Evolutionary conservation across 2,797 vertebrate species (phyloP), one percentile per base, ranked within the genome.

Genomic region (Schizothorax lantsangensis): DNA sequence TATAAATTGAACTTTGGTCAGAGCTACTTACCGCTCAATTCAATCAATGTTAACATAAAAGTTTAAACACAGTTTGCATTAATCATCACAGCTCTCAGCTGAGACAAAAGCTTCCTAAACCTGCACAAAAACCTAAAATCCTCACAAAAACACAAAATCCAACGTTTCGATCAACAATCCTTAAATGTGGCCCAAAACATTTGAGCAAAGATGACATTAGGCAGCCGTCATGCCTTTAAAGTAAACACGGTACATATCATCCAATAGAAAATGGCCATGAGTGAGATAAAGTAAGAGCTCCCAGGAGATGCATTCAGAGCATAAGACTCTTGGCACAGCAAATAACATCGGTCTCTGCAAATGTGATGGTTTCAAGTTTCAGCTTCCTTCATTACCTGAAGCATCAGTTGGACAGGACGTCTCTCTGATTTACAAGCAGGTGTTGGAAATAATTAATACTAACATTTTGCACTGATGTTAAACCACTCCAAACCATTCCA

Each of bases 291-390:
- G 59, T 57, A 64, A 26, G 11, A 64, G 59, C 11, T 64, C 59
- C 59, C 23, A 62, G 23, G 1, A 62, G n/a, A 26, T 26, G n/a
- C n/a, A 62, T 62, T 62, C 23, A 62, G n/a, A 62, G n/a, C 23
- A 59, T 6, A n/a, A 59, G n/a, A 59, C 59, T 62, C 3, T 59
- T 62, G 23, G 21, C 23, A 26, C n/a, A 26, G 33, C 79, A 69
- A 62, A 81, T 68, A 81, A 23, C 26, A 64, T 80, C 79, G 38
- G 75, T 79, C 21, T 79, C 17, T 66, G 26, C 4, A 66, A 57
- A 15, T n/a, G 7, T 47, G 6, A n/a, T 30, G 47, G 47, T 54
- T 38, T 71, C 47, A 71, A 40, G 4, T 40, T 82, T 23, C 6
- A 82, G 21, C 12, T 40, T 72, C 33, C 47, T 30, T 26, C 9